Percentiles rank a stretch among this genome's conserved stretches.
phyloP scores from a whole-genome alignment of 2,888 invertebrate species.

The Trimorus sp. region DNA sequence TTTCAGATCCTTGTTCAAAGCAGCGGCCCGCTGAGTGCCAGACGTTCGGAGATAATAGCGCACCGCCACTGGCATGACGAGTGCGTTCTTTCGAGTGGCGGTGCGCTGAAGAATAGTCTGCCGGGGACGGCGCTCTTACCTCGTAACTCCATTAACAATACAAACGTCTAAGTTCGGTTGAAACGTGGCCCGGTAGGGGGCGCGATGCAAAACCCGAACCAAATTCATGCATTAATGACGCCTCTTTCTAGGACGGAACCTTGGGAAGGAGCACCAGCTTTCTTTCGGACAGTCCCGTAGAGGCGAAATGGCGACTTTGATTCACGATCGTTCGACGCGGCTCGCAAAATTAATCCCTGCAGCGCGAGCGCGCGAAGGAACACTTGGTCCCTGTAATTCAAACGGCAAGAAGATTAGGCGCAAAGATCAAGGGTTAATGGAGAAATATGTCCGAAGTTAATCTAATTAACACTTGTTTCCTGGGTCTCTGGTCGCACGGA shows the following conservation, averaged over 20 bases:
- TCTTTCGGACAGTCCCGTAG: too few relatives aligned
- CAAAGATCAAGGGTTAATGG: conserved; percentile 23
- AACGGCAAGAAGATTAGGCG: conserved; percentile 24
- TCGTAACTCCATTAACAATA: conserved; percentile 61
- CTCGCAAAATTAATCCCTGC: conserved; percentile 7
- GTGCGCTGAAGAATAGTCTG: conserved; percentile 53
- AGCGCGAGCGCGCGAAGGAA: background rate
- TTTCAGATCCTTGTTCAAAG: conserved; percentile 56
- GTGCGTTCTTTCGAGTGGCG: conserved; percentile 59
- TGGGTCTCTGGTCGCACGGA: background rate
- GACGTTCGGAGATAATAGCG: conserved; percentile 62
- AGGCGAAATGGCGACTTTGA: background rate
- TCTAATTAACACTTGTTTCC: conserved; percentile 41
- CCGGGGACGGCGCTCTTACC: conserved; percentile 44
- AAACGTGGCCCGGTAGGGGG: conserved; percentile 17
- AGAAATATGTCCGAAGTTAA: conserved; percentile 26
- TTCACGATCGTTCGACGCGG: background rate
- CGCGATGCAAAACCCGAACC: too few relatives aligned
- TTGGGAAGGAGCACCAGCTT: too few relatives aligned
- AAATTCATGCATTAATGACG: background rate
- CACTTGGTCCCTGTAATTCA: conserved; percentile 25
- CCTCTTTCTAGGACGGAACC: too few relatives aligned
- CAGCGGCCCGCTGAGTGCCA: conserved; percentile 51
- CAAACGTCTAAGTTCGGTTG: conserved; percentile 58
- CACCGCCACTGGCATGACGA: conserved; percentile 60